Percentiles rank a stretch among this genome's conserved stretches.
These are phyloP conservation scores for Resseliella maxima DNA, from an alignment of 2,888 invertebrate species.

Conservation along the genomic window DNA sequence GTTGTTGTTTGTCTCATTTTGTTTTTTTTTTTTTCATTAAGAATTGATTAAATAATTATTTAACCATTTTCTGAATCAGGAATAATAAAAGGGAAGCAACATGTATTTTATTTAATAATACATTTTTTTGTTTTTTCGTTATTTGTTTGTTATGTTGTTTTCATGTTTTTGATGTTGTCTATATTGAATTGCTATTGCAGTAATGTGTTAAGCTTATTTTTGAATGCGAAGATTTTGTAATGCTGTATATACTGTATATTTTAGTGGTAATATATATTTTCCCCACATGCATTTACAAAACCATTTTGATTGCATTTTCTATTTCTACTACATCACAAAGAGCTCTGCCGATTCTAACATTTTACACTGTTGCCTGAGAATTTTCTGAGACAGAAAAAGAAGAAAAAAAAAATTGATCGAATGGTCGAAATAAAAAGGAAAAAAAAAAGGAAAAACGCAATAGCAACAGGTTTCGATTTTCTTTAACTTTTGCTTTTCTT, in stretches of 20 bases:
- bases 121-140: not conserved
- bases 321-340: not conserved
- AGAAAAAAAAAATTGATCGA: no score
- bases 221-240: not conserved
- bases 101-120: not conserved
- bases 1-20: no score
- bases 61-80: not conserved
- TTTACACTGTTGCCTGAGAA: slow-evolving; percentile 2
- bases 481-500: not conserved
- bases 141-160: not conserved
- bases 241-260: not conserved
- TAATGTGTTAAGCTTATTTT: not conserved
- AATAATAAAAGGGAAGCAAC: not conserved
- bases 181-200: not conserved
- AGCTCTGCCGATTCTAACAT: not conserved
- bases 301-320: not conserved
- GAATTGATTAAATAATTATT: not conserved
- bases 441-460: not conserved
- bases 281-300: not conserved
- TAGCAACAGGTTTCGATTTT: not conserved
- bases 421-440: not conserved
- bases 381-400: not conserved
- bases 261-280: not conserved
- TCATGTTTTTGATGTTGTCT: not conserved
- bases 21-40: not conserved